Percentiles rank a stretch among this genome's conserved stretches.
phyloP scores from a whole-genome alignment of 2,888 invertebrate genomes.

The Hydrotaea diabolus region DNA sequence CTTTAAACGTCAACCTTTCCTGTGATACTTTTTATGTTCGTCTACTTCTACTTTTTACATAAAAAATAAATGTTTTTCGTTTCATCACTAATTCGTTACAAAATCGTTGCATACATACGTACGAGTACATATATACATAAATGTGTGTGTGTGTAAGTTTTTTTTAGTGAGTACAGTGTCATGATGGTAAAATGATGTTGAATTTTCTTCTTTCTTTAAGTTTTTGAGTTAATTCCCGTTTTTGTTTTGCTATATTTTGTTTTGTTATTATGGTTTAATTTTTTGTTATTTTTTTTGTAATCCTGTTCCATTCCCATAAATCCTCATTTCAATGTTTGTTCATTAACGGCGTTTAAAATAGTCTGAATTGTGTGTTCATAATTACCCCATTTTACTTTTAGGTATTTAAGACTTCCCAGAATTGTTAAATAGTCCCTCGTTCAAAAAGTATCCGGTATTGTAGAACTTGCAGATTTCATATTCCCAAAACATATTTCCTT shows the following conservation, averaged over 20 bases:
- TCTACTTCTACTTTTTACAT: conserved; percentile 31
- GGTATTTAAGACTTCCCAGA: too few species aligned
- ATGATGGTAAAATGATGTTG: conserved; percentile 56
- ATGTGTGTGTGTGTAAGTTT: conserved; percentile 10
- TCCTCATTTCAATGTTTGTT: conserved; percentile 3
- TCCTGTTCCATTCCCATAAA: not conserved
- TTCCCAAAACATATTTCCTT: too few species aligned
- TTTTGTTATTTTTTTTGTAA: not conserved
- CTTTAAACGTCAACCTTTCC: conserved; percentile 47
- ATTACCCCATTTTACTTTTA: too few species aligned
- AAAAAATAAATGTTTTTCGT: conserved; percentile 23
- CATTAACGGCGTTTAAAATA: not conserved
- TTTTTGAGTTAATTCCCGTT: conserved; percentile 1
- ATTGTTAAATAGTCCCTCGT: too few species aligned
- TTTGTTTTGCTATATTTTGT: not conserved
- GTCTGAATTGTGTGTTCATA: not conserved
- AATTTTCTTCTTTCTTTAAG: conserved; percentile 42
- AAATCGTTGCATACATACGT: conserved; percentile 11
- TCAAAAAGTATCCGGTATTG: too few species aligned
- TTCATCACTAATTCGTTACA: conserved; percentile 26
- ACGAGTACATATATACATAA: conserved; percentile 1
- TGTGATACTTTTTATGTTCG: conserved; percentile 57
- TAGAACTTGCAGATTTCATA: too few species aligned
- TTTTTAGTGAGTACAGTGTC: conserved; percentile 57
- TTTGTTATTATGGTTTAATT: not conserved